Base-by-base conservation (phyloP, 2,888 invertebrate genomes). In the Galerucella calmariensis region DNA sequence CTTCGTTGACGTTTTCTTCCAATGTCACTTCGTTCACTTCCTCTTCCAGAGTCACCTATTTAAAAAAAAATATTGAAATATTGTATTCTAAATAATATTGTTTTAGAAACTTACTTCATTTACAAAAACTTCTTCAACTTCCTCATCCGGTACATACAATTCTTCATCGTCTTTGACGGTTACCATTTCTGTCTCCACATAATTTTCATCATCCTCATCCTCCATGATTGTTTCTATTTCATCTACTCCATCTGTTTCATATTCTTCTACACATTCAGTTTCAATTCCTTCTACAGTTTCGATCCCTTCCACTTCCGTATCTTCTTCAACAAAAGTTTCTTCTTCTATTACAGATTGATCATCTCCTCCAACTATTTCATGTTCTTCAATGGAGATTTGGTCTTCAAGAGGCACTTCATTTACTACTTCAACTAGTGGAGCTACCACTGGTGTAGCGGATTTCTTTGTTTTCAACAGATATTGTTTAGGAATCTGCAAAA, bases 11-110 rank as follows among this genome's bases (percentile, higher is more conserved):
- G 66, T 80, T 78, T 66, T 84, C 84, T 66, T 83, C 84, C 8
- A 85, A 83, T 44, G 84, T 85, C 53, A 85, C 83, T 76, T 85
- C 85, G 72, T 85, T 84, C 8, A 83, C 83, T 67, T 84, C 83
- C 74, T 86, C 86, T 69, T 87, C 87, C 73, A 87, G 81, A 48
- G 87, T 87, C 41, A 87, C 70, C 70, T 70, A 5, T 46, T 16
- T 20, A 27, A 10, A 9, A 46, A 51, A 69, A 56, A 16, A 58
- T 6, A 35, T 27, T 27, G 20, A 20, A 20, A 27, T 27, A 27
- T 27, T 27, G 4, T 11, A n/a, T 58, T 9, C 16, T 20, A 58
- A 41, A 41, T 41, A 1, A 41, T 35, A 5, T 35, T 5, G 20
- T 35, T 35, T 35, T 35, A 35, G 6, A 6, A 35, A 35, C 59